phyloP scores from a whole-genome alignment of 2,888 invertebrate genomes.

The Lymantria dispar region DNA sequence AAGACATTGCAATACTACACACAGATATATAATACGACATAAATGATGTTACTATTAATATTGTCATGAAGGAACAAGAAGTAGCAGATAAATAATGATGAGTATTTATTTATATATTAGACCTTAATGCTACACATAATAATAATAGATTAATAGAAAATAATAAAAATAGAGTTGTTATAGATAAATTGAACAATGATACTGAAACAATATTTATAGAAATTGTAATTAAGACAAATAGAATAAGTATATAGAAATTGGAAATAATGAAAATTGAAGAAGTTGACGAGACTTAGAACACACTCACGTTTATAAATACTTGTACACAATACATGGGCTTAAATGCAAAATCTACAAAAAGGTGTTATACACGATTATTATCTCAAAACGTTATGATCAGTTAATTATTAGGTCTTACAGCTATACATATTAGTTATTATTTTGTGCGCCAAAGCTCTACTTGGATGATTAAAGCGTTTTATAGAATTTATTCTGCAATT shows the following conservation, averaged over 20 bases:
- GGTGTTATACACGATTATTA: constrained; percentile 75
- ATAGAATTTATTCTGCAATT: constrained; percentile 31
- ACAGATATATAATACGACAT: constrained; percentile 24
- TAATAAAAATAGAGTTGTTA: constrained; percentile 5
- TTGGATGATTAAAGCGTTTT: constrained; percentile 64
- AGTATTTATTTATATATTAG: neutral
- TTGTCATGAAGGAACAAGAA: constrained; percentile 75
- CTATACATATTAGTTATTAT: constrained; percentile 62
- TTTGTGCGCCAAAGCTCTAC: constrained; percentile 79
- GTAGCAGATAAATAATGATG: constrained; percentile 48
- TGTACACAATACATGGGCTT: constrained; percentile 78
- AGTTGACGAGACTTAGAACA: constrained; percentile 63
- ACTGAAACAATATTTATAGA: neutral
- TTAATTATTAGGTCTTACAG: constrained; percentile 62
- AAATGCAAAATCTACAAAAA: constrained; percentile 79
- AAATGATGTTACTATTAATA: constrained; percentile 37
- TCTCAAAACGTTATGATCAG: constrained; percentile 70
- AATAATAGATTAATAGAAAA: neutral
- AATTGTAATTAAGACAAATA: neutral
- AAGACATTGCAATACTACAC: constrained; percentile 15
- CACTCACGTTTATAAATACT: constrained; percentile 70
- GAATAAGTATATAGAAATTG: constrained; percentile 24
- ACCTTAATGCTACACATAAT: neutral
- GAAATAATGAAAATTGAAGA: constrained; percentile 36
- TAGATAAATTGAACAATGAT: constrained; percentile 6